Percentiles rank a stretch among this genome's conserved stretches.
These are phyloP conservation scores for Hypolimnas misippus DNA, from an alignment of 2,888 invertebrate genomes.

Conservation along the genomic window DNA sequence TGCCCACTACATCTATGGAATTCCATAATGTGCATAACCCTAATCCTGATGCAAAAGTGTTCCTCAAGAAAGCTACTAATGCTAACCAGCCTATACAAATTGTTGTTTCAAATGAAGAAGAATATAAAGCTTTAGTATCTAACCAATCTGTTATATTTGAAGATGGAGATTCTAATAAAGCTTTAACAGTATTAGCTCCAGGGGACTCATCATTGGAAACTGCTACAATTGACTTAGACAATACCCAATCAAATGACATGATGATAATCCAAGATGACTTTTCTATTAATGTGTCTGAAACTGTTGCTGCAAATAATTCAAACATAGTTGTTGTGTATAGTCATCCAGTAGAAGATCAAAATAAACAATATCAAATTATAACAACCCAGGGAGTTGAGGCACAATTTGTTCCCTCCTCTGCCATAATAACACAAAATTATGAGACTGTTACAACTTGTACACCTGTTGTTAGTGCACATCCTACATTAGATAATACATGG, in stretches of 20 bases:
- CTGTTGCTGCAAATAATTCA: conserved; percentile 78
- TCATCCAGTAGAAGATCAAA: conserved; percentile 83
- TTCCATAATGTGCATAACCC: conserved; percentile 55
- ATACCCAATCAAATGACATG: conserved; percentile 83
- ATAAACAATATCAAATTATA: conserved; percentile 81
- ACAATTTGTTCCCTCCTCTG: conserved; percentile 71
- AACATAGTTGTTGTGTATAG: conserved; percentile 87
- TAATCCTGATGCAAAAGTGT: conserved; percentile 54
- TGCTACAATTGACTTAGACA: conserved; percentile 70
- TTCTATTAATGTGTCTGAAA: conserved; percentile 81
- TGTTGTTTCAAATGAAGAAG: conserved; percentile 79
- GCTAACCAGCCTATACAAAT: conserved; percentile 75
- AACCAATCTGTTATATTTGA: conserved; percentile 77
- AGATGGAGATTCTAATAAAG: conserved; percentile 65
- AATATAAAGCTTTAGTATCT: conserved; percentile 76
- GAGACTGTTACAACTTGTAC: conserved; percentile 73
- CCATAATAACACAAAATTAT: conserved; percentile 73
- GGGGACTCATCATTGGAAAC: conserved; percentile 58
- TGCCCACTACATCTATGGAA: conserved; percentile 59
- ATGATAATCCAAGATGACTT: conserved; percentile 86
- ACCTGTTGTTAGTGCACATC: conserved; percentile 75
- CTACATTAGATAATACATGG: conserved; percentile 62
- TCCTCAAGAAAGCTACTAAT: conserved; percentile 61
- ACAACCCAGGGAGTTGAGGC: conserved; percentile 66
- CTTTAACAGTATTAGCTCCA: conserved; percentile 67